Evolutionary conservation across 2,797 vertebrate genomes (phyloP).

Genomic region (Propithecus deckenii): DNA sequence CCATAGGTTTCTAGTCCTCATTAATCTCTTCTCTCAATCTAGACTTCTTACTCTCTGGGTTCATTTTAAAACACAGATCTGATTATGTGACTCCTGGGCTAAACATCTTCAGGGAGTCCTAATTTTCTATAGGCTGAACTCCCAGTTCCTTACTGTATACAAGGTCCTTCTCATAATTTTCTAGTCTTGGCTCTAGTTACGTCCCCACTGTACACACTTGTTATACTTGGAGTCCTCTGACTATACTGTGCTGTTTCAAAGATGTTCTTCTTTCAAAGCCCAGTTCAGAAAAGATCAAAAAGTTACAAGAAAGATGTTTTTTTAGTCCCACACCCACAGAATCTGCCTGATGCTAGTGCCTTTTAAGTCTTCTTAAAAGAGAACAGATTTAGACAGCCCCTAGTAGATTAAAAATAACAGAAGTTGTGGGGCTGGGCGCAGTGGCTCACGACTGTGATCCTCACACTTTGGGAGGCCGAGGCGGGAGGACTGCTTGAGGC

Average conservation of each 20-base stretch:
- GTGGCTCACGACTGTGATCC: background rate
- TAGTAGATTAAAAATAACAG: background rate
- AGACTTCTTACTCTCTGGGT: background rate
- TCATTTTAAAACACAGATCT: background rate
- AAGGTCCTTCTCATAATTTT: background rate
- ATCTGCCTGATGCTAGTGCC: background rate
- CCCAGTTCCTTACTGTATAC: background rate
- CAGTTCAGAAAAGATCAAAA: conserved; percentile 1
- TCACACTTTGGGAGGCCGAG: background rate
- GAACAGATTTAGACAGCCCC: background rate
- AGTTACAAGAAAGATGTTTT: background rate
- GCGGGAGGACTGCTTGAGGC: background rate
- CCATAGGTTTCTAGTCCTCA: background rate
- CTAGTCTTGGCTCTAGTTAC: background rate
- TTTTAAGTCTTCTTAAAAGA: background rate
- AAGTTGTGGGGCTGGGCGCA: no score
- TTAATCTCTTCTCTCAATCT: background rate
- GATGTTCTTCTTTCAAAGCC: background rate
- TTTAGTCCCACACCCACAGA: background rate
- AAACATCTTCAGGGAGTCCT: background rate
- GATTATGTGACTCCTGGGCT: background rate
- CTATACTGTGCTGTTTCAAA: background rate
- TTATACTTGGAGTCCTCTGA: background rate
- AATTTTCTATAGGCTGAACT: background rate
- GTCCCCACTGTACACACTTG: background rate